Conservation (phyloP, 1,140 invertebrate species). For the Neodiprion lecontei region DNA sequence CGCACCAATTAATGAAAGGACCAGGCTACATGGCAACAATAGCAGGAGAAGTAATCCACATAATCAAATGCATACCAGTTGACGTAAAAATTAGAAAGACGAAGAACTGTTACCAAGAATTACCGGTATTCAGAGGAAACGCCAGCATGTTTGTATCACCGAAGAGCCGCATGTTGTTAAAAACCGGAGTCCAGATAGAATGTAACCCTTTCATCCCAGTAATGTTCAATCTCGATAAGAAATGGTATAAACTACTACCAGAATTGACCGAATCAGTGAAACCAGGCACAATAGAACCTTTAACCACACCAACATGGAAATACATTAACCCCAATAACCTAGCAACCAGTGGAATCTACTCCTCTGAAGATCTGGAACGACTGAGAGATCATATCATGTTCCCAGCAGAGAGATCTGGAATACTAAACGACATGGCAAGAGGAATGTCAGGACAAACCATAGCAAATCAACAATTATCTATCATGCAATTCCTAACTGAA, state of each 20-base stretch:
- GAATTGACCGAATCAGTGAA: conserved; percentile 5
- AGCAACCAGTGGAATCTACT: conserved; percentile 26
- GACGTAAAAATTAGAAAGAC: conserved; percentile 14
- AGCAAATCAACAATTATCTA: no score
- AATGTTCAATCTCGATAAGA: conserved; percentile 3
- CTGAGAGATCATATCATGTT: no score
- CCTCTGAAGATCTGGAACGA: no score
- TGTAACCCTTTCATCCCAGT: conserved; percentile 16
- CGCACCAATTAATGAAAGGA: conserved; percentile 15
- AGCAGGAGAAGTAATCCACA: conserved; percentile 23
- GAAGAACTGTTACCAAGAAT: conserved; percentile 23
- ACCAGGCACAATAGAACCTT: conserved; percentile 17
- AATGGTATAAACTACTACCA: conserved; percentile 12
- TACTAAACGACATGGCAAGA: no score
- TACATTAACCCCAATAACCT: conserved; percentile 29
- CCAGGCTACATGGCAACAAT: conserved; percentile 23
- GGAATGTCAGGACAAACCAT: no score
- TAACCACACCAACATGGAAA: conserved; percentile 25
- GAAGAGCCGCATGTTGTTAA: conserved; percentile 14
- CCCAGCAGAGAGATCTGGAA: no score
- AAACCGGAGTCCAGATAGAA: background rate
- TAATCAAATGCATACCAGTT: conserved; percentile 25
- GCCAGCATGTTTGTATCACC: conserved; percentile 18
- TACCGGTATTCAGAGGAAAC: conserved; percentile 18
- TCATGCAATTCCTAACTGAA: no score